Base-by-base conservation (phyloP, 1,140 invertebrate genomes). In the Drosophila simulans region DNA sequence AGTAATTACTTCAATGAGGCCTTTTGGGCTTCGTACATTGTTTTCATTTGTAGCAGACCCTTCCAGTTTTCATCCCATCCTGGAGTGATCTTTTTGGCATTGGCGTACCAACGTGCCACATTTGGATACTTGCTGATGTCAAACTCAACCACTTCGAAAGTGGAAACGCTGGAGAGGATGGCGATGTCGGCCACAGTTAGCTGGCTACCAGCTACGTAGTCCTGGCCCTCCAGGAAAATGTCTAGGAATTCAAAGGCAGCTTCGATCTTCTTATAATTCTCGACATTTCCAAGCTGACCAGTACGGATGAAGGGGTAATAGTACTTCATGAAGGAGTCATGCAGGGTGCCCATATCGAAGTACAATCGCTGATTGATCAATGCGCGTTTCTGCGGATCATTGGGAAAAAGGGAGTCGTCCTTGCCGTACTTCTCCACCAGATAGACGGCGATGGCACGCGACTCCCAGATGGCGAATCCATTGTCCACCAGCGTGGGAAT, bases 281-380 rank as follows among this genome's bases (percentile, higher is more conserved):
- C 74, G 1, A 58, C 63, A 48, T 48, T 27, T 1, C 43, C 39
- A 5, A 34, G 13, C 15, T 48, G 11, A 25, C 57, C 71, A 56
- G 58, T 56, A 43, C 39, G 71, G 48, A 90, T 40, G 53, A 80
- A 46, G 15, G 77, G 62, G 42, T 69, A 77, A 13, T 68, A 82
- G 43, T 77, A 81, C 7, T 60, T 60, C 2, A 40, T 46, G 0
- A 46, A 71, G 11, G 94, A 92, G 10, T 95, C 93, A 77, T 92
- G 56, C 13, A 80, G 34, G 1, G 74, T 77, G 10, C 94, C 94
- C 40, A 93, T 86, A 64, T 95, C 94, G 75, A 95, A 95, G 83
- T 93, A 93, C 20, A 95, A 75, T n/a, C 93, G 85, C 63, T 94
- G 92, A 74, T 95, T 93, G 3, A 95, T 92, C 3, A 93, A 5